Evolutionary conservation across 30 jellyfish, hydroid and myxozoan genomes (phyloP).

Genomic region (Cassiopea xamachana): DNA sequence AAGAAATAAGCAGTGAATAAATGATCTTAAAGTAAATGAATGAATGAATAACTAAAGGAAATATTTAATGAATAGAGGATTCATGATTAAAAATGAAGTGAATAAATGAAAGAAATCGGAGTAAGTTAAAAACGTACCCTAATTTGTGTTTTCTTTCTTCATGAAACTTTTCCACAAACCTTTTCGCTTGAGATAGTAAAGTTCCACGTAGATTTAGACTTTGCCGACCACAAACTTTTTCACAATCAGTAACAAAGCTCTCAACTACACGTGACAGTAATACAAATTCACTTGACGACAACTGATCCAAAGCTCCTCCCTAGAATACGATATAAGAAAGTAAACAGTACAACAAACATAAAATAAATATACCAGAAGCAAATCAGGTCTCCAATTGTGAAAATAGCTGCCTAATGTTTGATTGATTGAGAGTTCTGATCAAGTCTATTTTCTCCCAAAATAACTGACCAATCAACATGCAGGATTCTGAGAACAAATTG

Average conservation of each 20-base stretch:
- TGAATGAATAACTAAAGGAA: no score
- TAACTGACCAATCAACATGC: no score
- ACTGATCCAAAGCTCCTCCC: conserved; percentile 95
- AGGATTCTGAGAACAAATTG: no score
- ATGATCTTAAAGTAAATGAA: no score
- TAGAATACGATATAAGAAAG: background rate
- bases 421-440: no score
- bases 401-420: no score
- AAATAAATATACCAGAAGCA: no score
- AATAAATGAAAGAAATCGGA: background rate
- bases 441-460: no score
- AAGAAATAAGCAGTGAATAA: no score
- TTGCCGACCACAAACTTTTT: conserved; percentile 91
- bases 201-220: conserved; percentile 95
- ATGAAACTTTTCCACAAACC: conserved; percentile 90
- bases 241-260: conserved; percentile 90
- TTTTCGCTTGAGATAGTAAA: conserved; percentile 95
- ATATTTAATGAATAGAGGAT: no score
- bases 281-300: conserved; percentile 94
- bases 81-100: background rate
- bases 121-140: conserved; percentile 37
- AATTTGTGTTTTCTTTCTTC: conserved; percentile 89
- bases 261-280: conserved; percentile 91
- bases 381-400: no score
- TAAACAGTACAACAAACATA: background rate